Conservation (phyloP, 1,140 invertebrate species). For the Leptoteleia sp. region DNA sequence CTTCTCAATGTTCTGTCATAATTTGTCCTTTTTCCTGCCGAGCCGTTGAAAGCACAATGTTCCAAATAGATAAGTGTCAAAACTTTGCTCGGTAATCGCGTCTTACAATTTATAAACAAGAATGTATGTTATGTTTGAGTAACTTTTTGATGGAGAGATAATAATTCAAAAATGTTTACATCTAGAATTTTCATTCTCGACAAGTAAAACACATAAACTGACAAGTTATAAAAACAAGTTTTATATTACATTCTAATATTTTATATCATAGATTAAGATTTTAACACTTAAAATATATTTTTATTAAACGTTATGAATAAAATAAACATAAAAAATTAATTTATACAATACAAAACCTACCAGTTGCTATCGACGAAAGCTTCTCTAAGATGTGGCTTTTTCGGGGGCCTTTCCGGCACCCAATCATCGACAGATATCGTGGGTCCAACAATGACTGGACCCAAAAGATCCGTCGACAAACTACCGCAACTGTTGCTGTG, state of each 20-base stretch:
- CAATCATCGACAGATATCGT: constrained; percentile 86
- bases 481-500: constrained; percentile 85
- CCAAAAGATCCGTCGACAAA: constrained; percentile 83
- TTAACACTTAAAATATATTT: too few species aligned
- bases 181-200: not conserved
- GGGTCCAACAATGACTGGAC: constrained; percentile 85
- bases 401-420: constrained; percentile 87
- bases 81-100: constrained; percentile 24
- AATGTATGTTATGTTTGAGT: constrained; percentile 1
- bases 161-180: not conserved
- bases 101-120: constrained; percentile 4
- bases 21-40: constrained; percentile 27
- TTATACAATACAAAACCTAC: too few species aligned
- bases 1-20: constrained; percentile 26
- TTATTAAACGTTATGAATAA: too few species aligned
- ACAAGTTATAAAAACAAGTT: too few species aligned
- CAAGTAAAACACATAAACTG: too few species aligned
- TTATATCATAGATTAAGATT: too few species aligned
- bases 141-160: not conserved
- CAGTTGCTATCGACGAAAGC: constrained; percentile 66
- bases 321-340: too few species aligned
- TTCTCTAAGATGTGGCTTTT: constrained; percentile 87
- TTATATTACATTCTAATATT: too few species aligned
- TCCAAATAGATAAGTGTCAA: constrained; percentile 17
- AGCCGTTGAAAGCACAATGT: constrained; percentile 11